Percentiles rank a stretch among this genome's conserved stretches.
Evolutionary conservation across 2,888 invertebrate genomes (phyloP).

Genomic region (Thyatira batis): DNA sequence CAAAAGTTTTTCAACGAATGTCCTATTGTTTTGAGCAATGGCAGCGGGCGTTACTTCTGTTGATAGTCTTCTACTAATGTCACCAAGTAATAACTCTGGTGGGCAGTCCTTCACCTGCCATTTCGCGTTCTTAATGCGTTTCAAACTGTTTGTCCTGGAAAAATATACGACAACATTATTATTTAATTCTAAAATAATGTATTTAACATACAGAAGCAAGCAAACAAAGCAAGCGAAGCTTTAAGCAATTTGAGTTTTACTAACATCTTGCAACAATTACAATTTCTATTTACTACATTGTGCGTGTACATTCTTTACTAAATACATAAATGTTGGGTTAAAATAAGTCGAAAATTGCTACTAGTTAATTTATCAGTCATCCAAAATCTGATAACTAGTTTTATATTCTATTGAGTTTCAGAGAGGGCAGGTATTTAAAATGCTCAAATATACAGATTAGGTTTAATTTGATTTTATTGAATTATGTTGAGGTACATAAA

Average conservation of each 20-base stretch:
- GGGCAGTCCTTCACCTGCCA: slow-evolving; percentile 85
- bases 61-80: slow-evolving; percentile 79
- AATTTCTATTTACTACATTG: slow-evolving; percentile 17
- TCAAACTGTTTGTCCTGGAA: slow-evolving; percentile 82
- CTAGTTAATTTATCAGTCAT: too few species aligned
- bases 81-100: slow-evolving; percentile 73
- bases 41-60: slow-evolving; percentile 91
- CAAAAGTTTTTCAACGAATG: slow-evolving; percentile 97
- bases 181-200: slow-evolving; percentile 2
- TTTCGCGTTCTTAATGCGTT: slow-evolving; percentile 83
- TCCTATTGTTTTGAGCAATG: slow-evolving; percentile 98
- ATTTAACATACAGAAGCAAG: slow-evolving; percentile 29
- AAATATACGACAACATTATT: slow-evolving; percentile 9
- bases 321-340: slow-evolving; percentile 4
- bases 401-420: slow-evolving; percentile 1
- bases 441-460: slow-evolving; percentile 29
- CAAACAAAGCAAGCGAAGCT: slow-evolving; percentile 49
- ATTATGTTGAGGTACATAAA: slow-evolving; percentile 25
- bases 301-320: not conserved
- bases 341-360: too few species aligned
- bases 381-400: too few species aligned
- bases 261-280: slow-evolving; percentile 10
- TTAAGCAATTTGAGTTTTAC: slow-evolving; percentile 18
- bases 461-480: slow-evolving; percentile 30
- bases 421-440: slow-evolving; percentile 31